Base-by-base conservation (phyloP, 2,888 invertebrate species). In the Synergus laeviventris region DNA sequence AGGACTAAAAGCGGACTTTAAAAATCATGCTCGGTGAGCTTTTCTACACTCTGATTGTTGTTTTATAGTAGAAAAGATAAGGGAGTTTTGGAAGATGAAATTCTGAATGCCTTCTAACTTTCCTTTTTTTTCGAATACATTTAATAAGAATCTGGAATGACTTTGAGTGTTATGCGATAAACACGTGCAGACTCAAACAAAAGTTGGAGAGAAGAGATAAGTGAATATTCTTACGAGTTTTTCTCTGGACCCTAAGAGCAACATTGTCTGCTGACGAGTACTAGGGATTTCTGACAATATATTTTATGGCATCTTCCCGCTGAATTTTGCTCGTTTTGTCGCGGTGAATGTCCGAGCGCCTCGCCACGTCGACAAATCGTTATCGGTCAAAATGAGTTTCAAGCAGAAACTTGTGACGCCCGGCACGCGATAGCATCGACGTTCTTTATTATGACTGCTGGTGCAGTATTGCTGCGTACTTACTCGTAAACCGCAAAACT, bases 381-480 rank as follows among this genome's bases (percentile, higher is more conserved):
- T 64, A 64, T 64, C 39, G 64, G 64, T 64, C 64, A 64, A 64
- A 64, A 64, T 64, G 39, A 64, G 39, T 64, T 64, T 39, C 62
- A 39, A 39, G 62, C 12, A 64, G 36, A 64, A 64, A 64, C 11
- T 39, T 39, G 36, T 39, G 62, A 39, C 18, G 62, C 62, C 36
- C 62, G 12, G 12, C 38, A 64, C 62, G 39, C 62, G 62, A 64
- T 64, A 39, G 21, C 39, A 64, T 39, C 39, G 56, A 21, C 18
- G 21, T 56, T 56, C 9, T 56, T 56, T 21, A 56, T 56, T 11
- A 56, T 56, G 21, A 21, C 21, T 18, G 12, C 21, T 64, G 21
- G 9, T 39, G 9, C 21, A n/a, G 21, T 21, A 64, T 64, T 64
- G 61, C 38, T 62, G 38, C 21, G 21, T 61, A 31, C 39, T 18